A percentile compares a stretch with the other conserved stretches of the same genome.
phyloP scores from a whole-genome alignment of 2,888 invertebrate species.

The Malacosoma neustria region DNA sequence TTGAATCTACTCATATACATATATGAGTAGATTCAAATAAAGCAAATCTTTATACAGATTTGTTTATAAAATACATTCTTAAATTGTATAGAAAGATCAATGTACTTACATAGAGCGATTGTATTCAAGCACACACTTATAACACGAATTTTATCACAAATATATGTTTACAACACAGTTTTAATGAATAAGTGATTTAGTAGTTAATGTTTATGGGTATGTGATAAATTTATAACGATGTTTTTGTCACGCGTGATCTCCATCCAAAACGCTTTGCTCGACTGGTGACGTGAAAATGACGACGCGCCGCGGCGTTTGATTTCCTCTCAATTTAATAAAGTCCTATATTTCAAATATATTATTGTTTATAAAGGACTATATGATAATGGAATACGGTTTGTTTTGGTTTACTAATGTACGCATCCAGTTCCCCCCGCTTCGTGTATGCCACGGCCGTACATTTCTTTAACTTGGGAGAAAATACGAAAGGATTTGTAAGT shows the following conservation, averaged over 20 bases:
- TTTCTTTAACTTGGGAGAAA: slow-evolving; percentile 60
- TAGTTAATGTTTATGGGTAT: slow-evolving; percentile 20
- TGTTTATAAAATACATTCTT: not conserved
- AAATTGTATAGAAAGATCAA: not conserved
- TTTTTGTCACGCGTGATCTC: not conserved
- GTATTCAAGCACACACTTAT: slow-evolving; percentile 2
- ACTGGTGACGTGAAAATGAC: slow-evolving; percentile 1
- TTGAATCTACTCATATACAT: not conserved
- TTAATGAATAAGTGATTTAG: slow-evolving; percentile 30
- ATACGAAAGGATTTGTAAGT: slow-evolving; percentile 50
- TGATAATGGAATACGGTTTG: too few species aligned
- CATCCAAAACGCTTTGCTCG: not conserved
- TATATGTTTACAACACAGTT: slow-evolving; percentile 25
- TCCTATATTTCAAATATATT: slow-evolving; percentile 15
- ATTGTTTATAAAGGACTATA: too few species aligned
- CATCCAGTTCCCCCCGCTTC: too few species aligned
- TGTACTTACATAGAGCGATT: slow-evolving; percentile 2
- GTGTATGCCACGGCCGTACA: slow-evolving; percentile 60
- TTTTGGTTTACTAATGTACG: too few species aligned
- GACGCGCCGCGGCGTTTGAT: slow-evolving; percentile 26
- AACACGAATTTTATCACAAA: slow-evolving; percentile 24
- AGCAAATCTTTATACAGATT: not conserved
- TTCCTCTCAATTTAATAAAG: slow-evolving; percentile 20
- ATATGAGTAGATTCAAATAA: not conserved
- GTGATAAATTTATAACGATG: slow-evolving; percentile 18